These are phyloP conservation scores for Bombylius major DNA, from an alignment of 2,888 invertebrate species.

Conservation along the genomic window DNA sequence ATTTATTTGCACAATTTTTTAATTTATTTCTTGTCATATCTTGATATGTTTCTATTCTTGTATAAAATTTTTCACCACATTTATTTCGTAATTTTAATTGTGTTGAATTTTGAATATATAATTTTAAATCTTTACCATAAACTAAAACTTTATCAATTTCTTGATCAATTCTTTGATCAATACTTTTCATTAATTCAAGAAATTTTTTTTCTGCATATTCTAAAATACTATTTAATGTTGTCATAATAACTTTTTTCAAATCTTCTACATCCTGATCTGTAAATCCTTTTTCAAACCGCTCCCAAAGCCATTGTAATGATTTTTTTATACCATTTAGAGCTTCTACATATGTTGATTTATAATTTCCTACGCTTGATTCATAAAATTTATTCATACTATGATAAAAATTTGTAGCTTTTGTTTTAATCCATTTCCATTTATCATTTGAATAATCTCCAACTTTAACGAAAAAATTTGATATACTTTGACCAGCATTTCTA, in stretches of 20 bases:
- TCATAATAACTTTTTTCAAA: background rate
- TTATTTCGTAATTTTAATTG: background rate
- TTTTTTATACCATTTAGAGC: background rate
- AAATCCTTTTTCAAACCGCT: background rate
- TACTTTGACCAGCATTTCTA: background rate
- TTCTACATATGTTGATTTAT: background rate
- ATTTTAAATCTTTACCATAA: background rate
- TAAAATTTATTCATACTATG: background rate
- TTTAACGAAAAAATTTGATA: background rate
- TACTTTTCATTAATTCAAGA: background rate
- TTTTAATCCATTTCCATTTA: background rate
- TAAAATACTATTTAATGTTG: background rate
- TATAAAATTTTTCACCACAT: background rate
- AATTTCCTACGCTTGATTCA: background rate
- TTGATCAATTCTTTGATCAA: background rate
- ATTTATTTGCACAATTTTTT: background rate
- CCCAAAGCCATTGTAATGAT: background rate
- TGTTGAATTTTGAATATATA: background rate
- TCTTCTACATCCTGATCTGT: background rate
- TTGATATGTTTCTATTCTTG: background rate
- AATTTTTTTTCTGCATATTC: background rate
- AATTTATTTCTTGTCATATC: background rate
- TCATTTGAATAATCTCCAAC: background rate
- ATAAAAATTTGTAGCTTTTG: background rate
- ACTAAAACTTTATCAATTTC: background rate